Percentiles rank a stretch among this genome's conserved stretches.
These are phyloP conservation scores for Myiozetetes cayanensis DNA, from an alignment of 2,113 vertebrate species.

Conservation along the genomic window DNA sequence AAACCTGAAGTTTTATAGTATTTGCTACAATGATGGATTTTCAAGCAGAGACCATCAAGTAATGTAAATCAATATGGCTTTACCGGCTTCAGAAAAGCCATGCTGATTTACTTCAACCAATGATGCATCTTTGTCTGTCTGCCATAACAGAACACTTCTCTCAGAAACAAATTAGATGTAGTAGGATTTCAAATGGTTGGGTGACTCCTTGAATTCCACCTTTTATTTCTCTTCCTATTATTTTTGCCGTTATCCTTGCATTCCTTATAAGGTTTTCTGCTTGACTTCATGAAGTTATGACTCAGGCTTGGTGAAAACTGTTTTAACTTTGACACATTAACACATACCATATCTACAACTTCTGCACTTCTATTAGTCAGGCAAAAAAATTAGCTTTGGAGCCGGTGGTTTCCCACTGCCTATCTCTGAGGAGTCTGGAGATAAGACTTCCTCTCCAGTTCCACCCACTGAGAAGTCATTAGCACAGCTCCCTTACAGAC, in stretches of 20 bases:
- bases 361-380: conserved; percentile 38
- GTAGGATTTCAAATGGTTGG: neutral
- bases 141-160: neutral
- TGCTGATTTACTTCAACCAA: conserved; percentile 12
- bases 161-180: neutral
- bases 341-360: conserved; percentile 11
- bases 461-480: conserved; percentile 55
- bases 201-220: neutral
- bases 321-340: conserved; percentile 13
- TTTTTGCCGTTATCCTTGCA: conserved; percentile 20
- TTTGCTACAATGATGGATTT: conserved; percentile 35
- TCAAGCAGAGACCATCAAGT: conserved; percentile 11
- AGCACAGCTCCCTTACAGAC: neutral
- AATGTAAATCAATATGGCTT: conserved; percentile 26
- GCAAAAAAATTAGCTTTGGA: conserved; percentile 42
- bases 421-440: conserved; percentile 44
- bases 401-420: conserved; percentile 24
- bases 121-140: neutral
- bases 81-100: neutral
- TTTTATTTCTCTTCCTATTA: conserved; percentile 1
- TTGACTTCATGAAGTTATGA: neutral
- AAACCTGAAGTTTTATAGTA: neutral
- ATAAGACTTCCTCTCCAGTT: conserved; percentile 51
- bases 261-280: neutral
- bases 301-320: conserved; percentile 1